Percentiles rank a stretch among this genome's conserved stretches.
These are phyloP conservation scores for Mya arenaria DNA, from an alignment of 1,140 invertebrate species.

Conservation along the genomic window DNA sequence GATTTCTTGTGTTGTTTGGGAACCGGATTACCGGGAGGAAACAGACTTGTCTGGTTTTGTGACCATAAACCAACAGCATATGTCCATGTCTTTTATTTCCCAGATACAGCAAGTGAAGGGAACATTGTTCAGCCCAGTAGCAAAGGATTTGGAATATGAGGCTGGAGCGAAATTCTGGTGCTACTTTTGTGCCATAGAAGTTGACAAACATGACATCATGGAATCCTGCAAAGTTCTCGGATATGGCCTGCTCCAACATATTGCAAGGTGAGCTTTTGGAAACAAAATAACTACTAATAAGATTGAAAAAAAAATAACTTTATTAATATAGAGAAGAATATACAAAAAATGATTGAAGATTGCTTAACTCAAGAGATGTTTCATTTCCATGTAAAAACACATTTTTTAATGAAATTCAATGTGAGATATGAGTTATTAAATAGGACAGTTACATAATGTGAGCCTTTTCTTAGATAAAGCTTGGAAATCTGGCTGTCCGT, in stretches of 20 bases:
- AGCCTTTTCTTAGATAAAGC: too few species aligned
- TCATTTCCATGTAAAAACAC: too few species aligned
- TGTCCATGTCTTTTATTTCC: too few species aligned
- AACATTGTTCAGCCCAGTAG: constrained; percentile 43
- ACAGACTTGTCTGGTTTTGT: too few species aligned
- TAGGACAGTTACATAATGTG: too few species aligned
- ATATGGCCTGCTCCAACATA: constrained; percentile 50
- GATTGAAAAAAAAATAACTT: not conserved
- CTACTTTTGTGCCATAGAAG: constrained; percentile 59
- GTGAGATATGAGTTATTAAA: too few species aligned
- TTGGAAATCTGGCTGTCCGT: too few species aligned
- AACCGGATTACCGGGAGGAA: too few species aligned
- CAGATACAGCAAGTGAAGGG: constrained; percentile 33
- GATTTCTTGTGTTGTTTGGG: too few species aligned
- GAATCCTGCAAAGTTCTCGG: constrained; percentile 39
- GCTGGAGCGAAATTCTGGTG: constrained; percentile 61
- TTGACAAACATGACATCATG: constrained; percentile 36
- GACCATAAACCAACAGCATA: too few species aligned
- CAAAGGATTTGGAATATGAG: constrained; percentile 45
- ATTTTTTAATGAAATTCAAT: too few species aligned
- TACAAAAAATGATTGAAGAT: not conserved
- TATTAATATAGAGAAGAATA: not conserved
- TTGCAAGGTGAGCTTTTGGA: constrained; percentile 38
- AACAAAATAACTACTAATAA: not conserved
- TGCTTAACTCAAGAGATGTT: too few species aligned